Evolutionary conservation across 1,140 invertebrate genomes (phyloP).

Genomic region (Drosophila novamexicana): DNA sequence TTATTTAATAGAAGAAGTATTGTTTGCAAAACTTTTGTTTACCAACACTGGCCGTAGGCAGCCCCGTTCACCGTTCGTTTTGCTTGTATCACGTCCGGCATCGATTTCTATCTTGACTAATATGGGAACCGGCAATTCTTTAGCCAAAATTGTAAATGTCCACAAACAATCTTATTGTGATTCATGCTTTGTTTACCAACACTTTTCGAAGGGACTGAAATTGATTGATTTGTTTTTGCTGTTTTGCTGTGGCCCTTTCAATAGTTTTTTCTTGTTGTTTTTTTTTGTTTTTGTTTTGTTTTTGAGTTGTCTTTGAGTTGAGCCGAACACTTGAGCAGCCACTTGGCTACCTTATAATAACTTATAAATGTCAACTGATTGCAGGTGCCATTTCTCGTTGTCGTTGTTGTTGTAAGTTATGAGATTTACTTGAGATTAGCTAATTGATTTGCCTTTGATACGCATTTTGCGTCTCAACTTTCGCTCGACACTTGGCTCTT

Average conservation of each 20-base stretch:
- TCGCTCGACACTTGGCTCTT: constrained; percentile 15
- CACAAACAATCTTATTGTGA: constrained; percentile 3
- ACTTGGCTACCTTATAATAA: constrained; percentile 18
- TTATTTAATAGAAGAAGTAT: not conserved
- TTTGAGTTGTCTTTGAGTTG: not conserved
- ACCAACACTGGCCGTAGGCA: not conserved
- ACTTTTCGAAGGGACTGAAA: not conserved
- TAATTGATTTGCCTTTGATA: constrained; percentile 66
- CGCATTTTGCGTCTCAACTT: constrained; percentile 9
- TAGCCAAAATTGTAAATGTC: not conserved
- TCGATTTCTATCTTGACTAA: not conserved
- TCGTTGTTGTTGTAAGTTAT: constrained; percentile 10
- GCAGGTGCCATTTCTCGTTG: constrained; percentile 1
- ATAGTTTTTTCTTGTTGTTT: not conserved
- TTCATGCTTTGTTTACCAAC: constrained; percentile 5
- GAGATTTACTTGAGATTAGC: constrained; percentile 39
- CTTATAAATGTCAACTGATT: constrained; percentile 44
- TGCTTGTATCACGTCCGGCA: not conserved
- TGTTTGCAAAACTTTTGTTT: not conserved
- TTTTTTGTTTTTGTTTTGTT: not conserved
- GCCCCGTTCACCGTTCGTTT: not conserved
- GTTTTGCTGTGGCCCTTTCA: not conserved
- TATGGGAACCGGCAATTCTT: constrained; percentile 1
- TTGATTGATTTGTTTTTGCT: constrained; percentile 12
- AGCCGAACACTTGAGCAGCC: not conserved